Conservation (phyloP, 2,113 vertebrate genomes). For the Lasiurus borealis region DNA sequence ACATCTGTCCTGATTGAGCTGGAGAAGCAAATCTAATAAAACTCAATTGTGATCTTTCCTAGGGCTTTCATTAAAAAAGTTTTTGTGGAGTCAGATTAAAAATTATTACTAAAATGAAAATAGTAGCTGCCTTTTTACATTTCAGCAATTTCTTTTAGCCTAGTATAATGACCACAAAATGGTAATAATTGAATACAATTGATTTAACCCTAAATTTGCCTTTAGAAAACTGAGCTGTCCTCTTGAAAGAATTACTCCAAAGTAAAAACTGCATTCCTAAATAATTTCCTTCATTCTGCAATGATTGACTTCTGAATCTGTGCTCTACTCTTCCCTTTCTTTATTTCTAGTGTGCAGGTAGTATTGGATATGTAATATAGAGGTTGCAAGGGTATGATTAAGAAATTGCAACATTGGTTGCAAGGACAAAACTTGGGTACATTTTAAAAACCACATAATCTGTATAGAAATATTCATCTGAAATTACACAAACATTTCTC, state of each 20-base stretch:
- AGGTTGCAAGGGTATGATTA: neutral
- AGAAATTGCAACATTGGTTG: neutral
- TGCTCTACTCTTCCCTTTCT: neutral
- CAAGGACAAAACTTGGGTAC: neutral
- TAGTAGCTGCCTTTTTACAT: neutral
- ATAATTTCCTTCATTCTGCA: neutral
- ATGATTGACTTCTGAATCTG: neutral
- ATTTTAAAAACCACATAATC: constrained; percentile 15
- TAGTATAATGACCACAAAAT: neutral
- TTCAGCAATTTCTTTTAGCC: neutral
- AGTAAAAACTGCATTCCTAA: neutral
- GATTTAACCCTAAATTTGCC: neutral
- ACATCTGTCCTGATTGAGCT: neutral
- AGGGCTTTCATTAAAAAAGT: neutral
- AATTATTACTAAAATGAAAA: neutral
- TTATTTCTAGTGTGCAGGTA: neutral
- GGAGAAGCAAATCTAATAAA: neutral
- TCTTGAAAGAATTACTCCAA: neutral
- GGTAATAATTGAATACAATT: neutral
- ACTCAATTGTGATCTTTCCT: neutral
- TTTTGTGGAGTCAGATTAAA: neutral
- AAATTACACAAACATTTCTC: neutral
- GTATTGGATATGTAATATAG: neutral
- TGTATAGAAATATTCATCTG: neutral
- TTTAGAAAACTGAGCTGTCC: neutral